Percentiles rank a stretch among this genome's conserved stretches.
Conservation (phyloP, 1,140 invertebrate genomes). For the Oryctes rhinoceros region DNA sequence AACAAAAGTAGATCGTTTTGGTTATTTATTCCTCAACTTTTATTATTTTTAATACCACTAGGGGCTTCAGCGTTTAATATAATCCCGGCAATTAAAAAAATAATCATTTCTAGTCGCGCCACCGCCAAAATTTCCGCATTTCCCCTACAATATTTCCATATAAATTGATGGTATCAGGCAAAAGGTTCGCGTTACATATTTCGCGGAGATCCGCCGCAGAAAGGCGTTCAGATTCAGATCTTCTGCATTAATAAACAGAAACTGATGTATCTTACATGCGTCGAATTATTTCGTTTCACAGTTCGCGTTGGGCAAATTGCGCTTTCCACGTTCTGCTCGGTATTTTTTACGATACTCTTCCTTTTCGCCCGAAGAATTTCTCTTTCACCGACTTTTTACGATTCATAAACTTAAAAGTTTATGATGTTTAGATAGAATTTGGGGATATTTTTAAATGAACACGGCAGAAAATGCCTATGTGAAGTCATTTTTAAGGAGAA, state of each 20-base stretch:
- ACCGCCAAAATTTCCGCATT: neutral
- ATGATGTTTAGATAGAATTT: conserved; percentile 42
- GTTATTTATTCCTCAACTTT: no score
- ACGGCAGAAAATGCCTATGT: conserved; percentile 32
- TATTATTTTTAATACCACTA: no score
- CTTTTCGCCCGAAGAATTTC: conserved; percentile 11
- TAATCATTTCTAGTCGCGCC: neutral
- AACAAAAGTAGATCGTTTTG: no score
- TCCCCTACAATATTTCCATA: neutral
- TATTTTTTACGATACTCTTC: conserved; percentile 32
- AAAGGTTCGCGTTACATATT: conserved; percentile 4
- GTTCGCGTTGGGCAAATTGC: neutral
- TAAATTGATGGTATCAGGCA: conserved; percentile 16
- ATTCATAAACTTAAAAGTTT: conserved; percentile 42
- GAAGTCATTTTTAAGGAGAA: conserved; percentile 36
- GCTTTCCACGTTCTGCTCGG: conserved; percentile 4
- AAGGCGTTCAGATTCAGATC: conserved; percentile 21
- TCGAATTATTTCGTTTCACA: conserved; percentile 16
- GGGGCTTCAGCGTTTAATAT: neutral
- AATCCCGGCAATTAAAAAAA: neutral
- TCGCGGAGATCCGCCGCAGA: conserved; percentile 11
- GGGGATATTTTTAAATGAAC: conserved; percentile 38
- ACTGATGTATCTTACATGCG: conserved; percentile 21
- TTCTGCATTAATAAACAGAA: conserved; percentile 30
- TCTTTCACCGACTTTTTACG: conserved; percentile 40